A percentile compares a stretch with the other conserved stretches of the same genome.
Evolutionary conservation across 2,888 invertebrate genomes (phyloP).

Genomic region (Ophion ventricosus): DNA sequence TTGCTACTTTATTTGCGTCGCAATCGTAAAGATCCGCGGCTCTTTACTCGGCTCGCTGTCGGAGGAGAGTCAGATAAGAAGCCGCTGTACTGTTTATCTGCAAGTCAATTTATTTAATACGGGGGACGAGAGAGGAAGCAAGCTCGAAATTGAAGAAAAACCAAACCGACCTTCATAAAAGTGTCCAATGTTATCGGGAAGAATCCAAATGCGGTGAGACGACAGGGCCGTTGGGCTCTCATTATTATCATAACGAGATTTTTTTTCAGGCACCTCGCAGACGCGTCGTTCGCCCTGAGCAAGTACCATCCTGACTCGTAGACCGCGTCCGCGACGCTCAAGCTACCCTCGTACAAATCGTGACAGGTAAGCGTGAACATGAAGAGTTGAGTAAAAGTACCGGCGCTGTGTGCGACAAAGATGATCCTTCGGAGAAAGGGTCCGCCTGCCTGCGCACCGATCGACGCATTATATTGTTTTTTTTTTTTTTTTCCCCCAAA

Average conservation of each 20-base stretch:
- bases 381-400: conserved; percentile 61
- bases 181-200: conserved; percentile 67
- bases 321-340: conserved; percentile 43
- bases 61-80: conserved; percentile 36
- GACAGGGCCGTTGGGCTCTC: conserved; percentile 63
- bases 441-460: conserved; percentile 43
- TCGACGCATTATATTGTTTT: neutral
- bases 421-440: conserved; percentile 48
- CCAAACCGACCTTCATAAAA: conserved; percentile 53
- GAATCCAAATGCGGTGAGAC: conserved; percentile 65
- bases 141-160: neutral
- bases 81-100: conserved; percentile 48
- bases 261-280: conserved; percentile 42
- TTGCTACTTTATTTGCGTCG: neutral
- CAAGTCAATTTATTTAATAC: conserved; percentile 1
- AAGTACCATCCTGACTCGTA: conserved; percentile 54
- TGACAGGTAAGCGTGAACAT: conserved; percentile 67
- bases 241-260: conserved; percentile 66
- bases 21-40: neutral
- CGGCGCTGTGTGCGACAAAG: conserved; percentile 52
- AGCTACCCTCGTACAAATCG: conserved; percentile 60
- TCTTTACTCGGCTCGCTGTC: conserved; percentile 14
- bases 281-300: conserved; percentile 15
- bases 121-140: neutral
- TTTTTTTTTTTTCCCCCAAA: too few relatives aligned